phyloP scores from a whole-genome alignment of 2,797 vertebrate species.

The Masticophis lateralis region DNA sequence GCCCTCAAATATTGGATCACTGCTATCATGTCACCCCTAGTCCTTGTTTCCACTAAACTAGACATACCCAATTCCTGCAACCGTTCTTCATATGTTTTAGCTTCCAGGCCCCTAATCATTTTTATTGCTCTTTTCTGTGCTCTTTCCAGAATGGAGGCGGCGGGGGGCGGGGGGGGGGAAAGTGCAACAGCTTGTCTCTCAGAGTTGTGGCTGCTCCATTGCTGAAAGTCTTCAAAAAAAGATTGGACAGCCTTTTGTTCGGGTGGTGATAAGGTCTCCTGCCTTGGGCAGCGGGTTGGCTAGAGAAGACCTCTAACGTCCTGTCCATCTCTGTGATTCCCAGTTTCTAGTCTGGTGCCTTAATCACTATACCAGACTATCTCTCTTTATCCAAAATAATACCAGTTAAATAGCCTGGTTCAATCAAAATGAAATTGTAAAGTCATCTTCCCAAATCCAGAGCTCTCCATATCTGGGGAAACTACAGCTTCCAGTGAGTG shows the following conservation, averaged over 20 bases:
- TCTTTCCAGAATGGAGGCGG: background rate
- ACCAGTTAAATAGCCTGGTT: background rate
- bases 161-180: accelerated
- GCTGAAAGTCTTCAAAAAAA: background rate
- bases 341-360: background rate
- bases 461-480: background rate
- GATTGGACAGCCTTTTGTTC: background rate
- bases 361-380: background rate
- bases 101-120: background rate
- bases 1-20: background rate
- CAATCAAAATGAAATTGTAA: background rate
- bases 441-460: background rate
- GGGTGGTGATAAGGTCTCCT: no score
- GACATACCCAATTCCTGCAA: background rate
- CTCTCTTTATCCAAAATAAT: background rate
- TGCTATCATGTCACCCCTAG: accelerated
- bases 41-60: background rate
- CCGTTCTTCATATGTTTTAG: background rate
- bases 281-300: no score
- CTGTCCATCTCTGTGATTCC: background rate
- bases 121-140: background rate
- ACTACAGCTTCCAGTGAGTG: background rate
- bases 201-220: background rate
- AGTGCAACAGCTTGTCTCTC: background rate
- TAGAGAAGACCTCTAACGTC: no score